Conservation (phyloP, 2,888 invertebrate species). For the Hetaerina titia region DNA sequence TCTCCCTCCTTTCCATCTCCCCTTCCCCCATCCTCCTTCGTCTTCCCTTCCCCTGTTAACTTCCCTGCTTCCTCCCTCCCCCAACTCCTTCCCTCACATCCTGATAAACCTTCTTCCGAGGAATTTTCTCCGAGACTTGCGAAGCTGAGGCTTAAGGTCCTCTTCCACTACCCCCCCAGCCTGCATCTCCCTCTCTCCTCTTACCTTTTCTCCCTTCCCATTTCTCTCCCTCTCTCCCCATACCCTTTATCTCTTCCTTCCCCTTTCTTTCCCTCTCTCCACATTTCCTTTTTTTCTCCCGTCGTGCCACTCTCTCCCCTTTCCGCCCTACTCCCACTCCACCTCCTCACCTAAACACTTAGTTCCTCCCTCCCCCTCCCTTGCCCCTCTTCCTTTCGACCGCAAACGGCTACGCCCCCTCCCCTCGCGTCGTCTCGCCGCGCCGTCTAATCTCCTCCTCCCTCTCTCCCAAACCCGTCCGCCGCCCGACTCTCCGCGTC, state of each 20-base stretch:
- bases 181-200: background rate
- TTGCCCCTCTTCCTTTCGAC: background rate
- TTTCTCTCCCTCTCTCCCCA: background rate
- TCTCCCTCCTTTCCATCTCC: background rate
- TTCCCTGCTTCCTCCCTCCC: background rate
- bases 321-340: background rate
- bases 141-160: constrained; percentile 49
- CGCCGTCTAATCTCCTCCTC: background rate
- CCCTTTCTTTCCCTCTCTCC: background rate
- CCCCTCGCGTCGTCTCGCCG: background rate
- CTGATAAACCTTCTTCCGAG: constrained; percentile 31
- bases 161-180: background rate
- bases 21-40: background rate
- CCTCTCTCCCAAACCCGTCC: background rate
- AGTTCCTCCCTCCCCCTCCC: background rate
- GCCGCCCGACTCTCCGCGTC: background rate
- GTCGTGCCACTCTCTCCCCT: background rate
- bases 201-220: no score
- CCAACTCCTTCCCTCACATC: background rate
- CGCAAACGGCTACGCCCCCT: background rate
- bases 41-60: background rate
- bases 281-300: background rate
- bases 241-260: no score
- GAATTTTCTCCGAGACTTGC: constrained; percentile 56
- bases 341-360: background rate